Conservation (phyloP, 2,888 invertebrate species). For the Ormyrus rosae region DNA sequence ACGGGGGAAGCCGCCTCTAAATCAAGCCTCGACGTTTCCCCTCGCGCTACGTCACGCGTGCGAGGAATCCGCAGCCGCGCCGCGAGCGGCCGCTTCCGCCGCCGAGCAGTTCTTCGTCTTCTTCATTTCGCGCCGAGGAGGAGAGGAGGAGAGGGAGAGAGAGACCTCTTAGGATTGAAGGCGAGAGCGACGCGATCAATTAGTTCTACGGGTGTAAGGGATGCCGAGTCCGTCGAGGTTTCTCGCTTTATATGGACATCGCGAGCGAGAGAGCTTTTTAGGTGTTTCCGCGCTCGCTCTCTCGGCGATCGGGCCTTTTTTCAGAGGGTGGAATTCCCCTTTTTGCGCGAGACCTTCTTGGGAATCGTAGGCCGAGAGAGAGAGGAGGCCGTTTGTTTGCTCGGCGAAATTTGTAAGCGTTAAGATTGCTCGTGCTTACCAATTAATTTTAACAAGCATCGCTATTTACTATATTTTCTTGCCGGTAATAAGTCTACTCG, state of each 20-base stretch:
- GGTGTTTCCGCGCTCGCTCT: background rate
- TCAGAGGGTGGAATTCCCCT: too few relatives aligned
- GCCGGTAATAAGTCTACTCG: too few relatives aligned
- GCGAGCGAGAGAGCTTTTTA: background rate
- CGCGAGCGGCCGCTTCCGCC: background rate
- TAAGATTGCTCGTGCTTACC: too few relatives aligned
- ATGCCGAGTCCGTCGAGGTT: background rate
- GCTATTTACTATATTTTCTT: too few relatives aligned
- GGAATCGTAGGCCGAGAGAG: too few relatives aligned
- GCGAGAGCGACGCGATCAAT: conserved; percentile 34
- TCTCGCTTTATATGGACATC: too few relatives aligned
- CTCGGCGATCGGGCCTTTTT: conserved; percentile 2
- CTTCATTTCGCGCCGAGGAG: conserved; percentile 15
- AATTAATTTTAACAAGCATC: too few relatives aligned
- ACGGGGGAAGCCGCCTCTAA: conserved; percentile 50
- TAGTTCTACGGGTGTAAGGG: conserved; percentile 43
- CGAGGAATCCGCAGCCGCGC: background rate
- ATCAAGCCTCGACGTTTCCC: conserved; percentile 50
- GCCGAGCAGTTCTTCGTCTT: conserved; percentile 21
- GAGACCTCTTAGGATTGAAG: background rate
- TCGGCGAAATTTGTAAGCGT: too few relatives aligned
- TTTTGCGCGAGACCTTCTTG: too few relatives aligned
- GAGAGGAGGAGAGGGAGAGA: background rate
- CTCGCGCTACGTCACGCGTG: conserved; percentile 28
- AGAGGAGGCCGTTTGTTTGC: too few relatives aligned